Evolutionary conservation across 2,888 invertebrate genomes (phyloP).

Genomic region (Hirudinaria manillensis): DNA sequence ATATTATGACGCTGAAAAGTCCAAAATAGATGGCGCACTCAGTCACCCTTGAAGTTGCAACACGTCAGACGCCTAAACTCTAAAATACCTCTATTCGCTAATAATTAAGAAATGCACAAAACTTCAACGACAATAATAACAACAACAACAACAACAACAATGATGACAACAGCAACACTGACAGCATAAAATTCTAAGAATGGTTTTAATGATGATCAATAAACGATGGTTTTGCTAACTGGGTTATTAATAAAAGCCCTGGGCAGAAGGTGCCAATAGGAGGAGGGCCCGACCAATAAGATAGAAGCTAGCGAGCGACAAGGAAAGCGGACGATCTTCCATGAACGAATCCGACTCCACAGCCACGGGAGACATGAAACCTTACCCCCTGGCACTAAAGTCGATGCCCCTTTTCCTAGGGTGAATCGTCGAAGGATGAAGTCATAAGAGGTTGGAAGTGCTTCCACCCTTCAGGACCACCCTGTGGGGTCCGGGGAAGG

Average conservation of each 20-base stretch:
- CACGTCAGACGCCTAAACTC: no score
- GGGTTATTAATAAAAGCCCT: background rate
- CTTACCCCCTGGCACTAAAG: no score
- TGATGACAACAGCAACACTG: background rate
- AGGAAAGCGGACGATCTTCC: background rate
- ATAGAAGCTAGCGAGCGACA: background rate
- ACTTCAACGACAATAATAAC: background rate
- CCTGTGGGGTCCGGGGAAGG: background rate
- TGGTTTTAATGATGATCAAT: background rate
- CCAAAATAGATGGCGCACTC: no score
- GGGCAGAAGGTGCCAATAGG: background rate
- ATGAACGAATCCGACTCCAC: background rate
- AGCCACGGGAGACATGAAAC: no score
- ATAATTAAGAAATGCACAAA: background rate
- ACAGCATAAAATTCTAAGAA: background rate
- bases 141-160: background rate
- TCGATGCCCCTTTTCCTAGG: background rate
- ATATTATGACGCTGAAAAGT: no score
- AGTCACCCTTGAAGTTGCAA: no score
- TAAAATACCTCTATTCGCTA: no score
- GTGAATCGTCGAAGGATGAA: background rate
- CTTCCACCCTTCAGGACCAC: background rate
- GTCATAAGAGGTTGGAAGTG: conserved; percentile 9
- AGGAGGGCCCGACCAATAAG: no score
- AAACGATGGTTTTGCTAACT: background rate